phyloP scores from a whole-genome alignment of 2,888 invertebrate species.

The Synanthedon vespiformis region DNA sequence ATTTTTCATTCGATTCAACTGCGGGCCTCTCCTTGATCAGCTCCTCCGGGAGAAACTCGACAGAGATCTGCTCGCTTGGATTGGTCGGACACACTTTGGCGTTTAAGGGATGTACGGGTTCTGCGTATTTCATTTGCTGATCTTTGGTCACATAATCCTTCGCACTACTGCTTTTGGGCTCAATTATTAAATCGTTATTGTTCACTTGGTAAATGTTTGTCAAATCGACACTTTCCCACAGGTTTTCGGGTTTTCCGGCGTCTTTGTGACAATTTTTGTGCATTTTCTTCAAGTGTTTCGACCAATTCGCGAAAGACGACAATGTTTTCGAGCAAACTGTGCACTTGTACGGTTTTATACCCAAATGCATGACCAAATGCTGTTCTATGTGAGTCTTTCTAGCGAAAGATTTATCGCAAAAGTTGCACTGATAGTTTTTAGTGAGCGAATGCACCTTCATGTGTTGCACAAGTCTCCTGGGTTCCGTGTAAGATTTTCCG shows the following conservation, averaged over 20 bases:
- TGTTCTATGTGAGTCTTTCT: constrained; percentile 39
- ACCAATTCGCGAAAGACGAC: constrained; percentile 68
- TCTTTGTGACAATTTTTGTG: constrained; percentile 30
- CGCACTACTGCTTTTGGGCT: too few species aligned
- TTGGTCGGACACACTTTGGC: too few species aligned
- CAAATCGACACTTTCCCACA: neutral
- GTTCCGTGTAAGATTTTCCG: constrained; percentile 64
- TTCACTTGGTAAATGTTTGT: neutral
- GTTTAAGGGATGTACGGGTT: too few species aligned
- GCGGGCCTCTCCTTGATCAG: too few species aligned
- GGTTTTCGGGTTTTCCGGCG: constrained; percentile 6
- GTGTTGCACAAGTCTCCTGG: constrained; percentile 38
- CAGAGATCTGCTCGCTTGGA: too few species aligned
- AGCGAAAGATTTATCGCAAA: constrained; percentile 61
- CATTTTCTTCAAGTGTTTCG: constrained; percentile 61
- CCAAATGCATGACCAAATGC: constrained; percentile 71
- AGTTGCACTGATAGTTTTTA: constrained; percentile 57
- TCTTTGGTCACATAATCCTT: too few species aligned
- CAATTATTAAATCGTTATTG: neutral
- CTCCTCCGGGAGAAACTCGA: too few species aligned
- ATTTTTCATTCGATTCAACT: too few species aligned
- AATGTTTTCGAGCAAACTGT: constrained; percentile 67
- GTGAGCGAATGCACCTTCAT: constrained; percentile 44
- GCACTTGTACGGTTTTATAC: constrained; percentile 67
- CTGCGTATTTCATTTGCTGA: too few species aligned